Evolutionary conservation across 2,113 vertebrate species (phyloP), one percentile per base, ranked within the genome.

Genomic region (Cavia aperea): DNA sequence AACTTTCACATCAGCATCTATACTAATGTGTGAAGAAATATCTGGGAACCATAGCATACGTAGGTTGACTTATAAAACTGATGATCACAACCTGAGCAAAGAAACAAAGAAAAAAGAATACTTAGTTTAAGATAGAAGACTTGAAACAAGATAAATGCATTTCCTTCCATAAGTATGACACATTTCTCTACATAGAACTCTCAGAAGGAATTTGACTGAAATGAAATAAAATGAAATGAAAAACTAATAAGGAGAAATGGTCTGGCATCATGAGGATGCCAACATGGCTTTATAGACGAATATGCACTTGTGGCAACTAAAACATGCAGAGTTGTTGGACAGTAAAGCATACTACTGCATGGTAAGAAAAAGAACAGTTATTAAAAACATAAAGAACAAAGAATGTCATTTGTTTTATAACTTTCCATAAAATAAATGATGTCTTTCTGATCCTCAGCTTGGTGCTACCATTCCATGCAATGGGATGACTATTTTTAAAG

Each of bases 361-460:
- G 12, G 19, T 31, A 83, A 88, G 84, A 83, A 65, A 63, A 68
- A 49, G 26, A 0, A 5, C 2, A 31, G 26, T 90, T 94, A 73
- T 31, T 88, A 94, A 93, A 95, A 87, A 75, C 51, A 85, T 81
- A 66, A 89, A 93, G 81, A 93, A 91, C 39, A 31, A 81, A 56
- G 13, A 84, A 16, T 78, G 39, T 60, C 84, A 79, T 92, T 88
- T 91, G 78, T 89, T 90, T 75, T n/a, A 77, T 87, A 62, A 92
- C 62, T 75, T 66, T 31, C 66, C 51, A 89, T 89, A 79, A 93
- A 94, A 82, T 49, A 68, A 72, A 90, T 56, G n/a, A 87, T 89
- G 81, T 81, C 54, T 93, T 89, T 88, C 88, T 66, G 63, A 75
- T 96, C 58, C 26, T 94, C 49, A 86, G 46, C 13, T 3, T 94